A percentile compares a stretch with the other conserved stretches of the same genome.
Evolutionary conservation across 1,140 invertebrate genomes (phyloP).

Genomic region (Scaptomyza montana): DNA sequence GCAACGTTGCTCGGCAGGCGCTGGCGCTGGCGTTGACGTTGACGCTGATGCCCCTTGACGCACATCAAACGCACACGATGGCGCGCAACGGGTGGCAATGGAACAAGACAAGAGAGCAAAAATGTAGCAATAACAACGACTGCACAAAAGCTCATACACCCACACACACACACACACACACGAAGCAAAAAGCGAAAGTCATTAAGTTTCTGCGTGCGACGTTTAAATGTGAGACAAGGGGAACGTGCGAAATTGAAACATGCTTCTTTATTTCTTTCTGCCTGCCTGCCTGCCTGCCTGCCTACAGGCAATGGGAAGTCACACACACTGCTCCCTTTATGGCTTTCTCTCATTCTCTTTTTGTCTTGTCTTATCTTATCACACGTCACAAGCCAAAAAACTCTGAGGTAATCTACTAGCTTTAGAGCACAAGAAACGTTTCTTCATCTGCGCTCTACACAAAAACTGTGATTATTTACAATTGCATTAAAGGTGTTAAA

Average conservation of each 20-base stretch:
- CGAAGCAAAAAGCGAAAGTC: background rate
- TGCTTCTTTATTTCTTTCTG: background rate
- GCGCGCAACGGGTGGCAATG: constrained; percentile 36
- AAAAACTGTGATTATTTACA: constrained; percentile 16
- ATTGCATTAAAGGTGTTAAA: constrained; percentile 55
- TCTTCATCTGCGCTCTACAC: background rate
- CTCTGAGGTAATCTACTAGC: constrained; percentile 11
- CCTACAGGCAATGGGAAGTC: background rate
- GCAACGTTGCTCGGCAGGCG: constrained; percentile 1
- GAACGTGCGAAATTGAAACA: background rate
- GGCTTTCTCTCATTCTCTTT: background rate
- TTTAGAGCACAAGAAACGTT: background rate
- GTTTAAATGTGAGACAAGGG: background rate
- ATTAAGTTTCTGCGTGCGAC: background rate
- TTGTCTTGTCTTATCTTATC: constrained; percentile 27
- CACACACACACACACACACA: background rate
- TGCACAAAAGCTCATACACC: constrained; percentile 10
- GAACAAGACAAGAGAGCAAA: constrained; percentile 10
- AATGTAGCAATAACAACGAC: background rate
- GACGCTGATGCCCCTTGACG: background rate
- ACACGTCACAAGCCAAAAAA: constrained; percentile 16
- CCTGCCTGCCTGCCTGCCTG: background rate
- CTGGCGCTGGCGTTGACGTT: background rate
- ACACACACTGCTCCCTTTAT: background rate
- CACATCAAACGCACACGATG: background rate